A percentile compares a stretch with the other conserved stretches of the same genome.
Conservation (phyloP, 2,888 invertebrate species). For the Resseliella maxima region DNA sequence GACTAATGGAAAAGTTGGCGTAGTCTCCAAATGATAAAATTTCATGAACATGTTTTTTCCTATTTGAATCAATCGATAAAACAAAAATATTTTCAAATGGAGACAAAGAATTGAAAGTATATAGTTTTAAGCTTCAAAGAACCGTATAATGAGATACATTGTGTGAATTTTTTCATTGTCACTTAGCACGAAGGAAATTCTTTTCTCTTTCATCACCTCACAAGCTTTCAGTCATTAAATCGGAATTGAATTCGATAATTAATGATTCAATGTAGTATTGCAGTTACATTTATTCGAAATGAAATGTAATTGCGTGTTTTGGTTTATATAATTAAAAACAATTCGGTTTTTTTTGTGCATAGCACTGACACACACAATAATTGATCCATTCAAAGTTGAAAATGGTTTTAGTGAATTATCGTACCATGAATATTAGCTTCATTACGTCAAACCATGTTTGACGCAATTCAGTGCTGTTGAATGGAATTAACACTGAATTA, state of each 20-base stretch:
- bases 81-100: too few relatives aligned
- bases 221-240: background rate
- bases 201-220: background rate
- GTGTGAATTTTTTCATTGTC: too few relatives aligned
- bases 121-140: too few relatives aligned
- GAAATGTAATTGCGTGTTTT: background rate
- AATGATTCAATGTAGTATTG: slow-evolving; percentile 8
- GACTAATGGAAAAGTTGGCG: too few relatives aligned
- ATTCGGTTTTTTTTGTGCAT: too few relatives aligned
- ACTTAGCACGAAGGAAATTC: background rate
- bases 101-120: too few relatives aligned
- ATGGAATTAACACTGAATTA: background rate
- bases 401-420: background rate
- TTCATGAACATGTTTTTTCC: too few relatives aligned
- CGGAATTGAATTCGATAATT: slow-evolving; percentile 23
- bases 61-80: too few relatives aligned
- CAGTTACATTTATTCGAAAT: too few relatives aligned
- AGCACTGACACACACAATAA: background rate
- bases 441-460: background rate
- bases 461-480: background rate
- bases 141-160: too few relatives aligned
- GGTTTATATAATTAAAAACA: background rate
- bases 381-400: background rate
- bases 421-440: background rate
- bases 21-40: too few relatives aligned